Conservation (phyloP, 2,113 vertebrate species). For the Puntigrus tetrazona region DNA sequence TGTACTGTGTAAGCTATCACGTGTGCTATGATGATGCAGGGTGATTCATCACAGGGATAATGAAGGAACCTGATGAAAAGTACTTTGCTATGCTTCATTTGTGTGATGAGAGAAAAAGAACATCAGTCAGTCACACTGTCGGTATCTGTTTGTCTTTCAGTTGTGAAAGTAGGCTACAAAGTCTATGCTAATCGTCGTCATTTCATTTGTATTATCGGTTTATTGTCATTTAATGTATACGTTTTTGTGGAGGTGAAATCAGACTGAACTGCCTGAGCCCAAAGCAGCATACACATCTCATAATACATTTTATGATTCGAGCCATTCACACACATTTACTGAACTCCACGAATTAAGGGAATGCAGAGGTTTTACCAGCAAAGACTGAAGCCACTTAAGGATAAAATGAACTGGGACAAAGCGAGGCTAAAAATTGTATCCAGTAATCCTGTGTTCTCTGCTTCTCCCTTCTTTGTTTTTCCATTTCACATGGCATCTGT, state of each 20-base stretch:
- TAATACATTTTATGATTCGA: not conserved
- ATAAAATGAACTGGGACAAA: conserved; percentile 10
- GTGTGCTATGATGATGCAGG: not conserved
- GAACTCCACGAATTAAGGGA: not conserved
- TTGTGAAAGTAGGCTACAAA: not conserved
- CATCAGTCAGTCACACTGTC: not conserved
- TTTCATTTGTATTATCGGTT: not conserved
- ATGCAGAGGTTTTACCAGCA: not conserved
- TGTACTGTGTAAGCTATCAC: not conserved
- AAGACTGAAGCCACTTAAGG: not conserved
- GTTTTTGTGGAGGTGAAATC: not conserved
- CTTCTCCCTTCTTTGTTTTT: not conserved
- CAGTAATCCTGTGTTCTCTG: not conserved
- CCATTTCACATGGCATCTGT: not conserved
- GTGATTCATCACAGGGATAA: conserved; percentile 1
- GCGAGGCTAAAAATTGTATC: not conserved
- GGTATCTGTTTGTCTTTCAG: not conserved
- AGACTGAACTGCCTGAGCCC: not conserved
- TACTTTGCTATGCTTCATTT: not conserved
- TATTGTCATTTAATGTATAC: not conserved
- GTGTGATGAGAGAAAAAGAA: conserved; percentile 1
- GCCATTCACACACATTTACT: not conserved
- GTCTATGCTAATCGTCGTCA: not conserved
- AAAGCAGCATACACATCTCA: not conserved
- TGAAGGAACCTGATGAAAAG: conserved; percentile 2